phyloP scores from a whole-genome alignment of 2,797 vertebrate genomes.

The Spinibarbus caldwelli region DNA sequence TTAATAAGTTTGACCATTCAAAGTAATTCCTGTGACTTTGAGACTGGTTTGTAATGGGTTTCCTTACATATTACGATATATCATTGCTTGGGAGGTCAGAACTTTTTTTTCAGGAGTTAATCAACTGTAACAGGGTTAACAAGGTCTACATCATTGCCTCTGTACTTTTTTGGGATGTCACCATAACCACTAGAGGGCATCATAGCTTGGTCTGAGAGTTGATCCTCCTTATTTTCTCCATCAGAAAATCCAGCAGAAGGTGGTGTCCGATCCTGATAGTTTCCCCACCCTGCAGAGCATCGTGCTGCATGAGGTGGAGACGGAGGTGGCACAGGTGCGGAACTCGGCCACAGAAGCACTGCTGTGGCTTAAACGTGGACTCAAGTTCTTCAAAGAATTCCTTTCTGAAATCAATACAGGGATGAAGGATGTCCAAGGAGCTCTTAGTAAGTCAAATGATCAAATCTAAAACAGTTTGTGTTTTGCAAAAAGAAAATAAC shows the following conservation, averaged over 20 bases:
- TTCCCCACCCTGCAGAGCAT: slow-evolving; percentile 96
- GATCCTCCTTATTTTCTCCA: neutral
- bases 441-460: slow-evolving; percentile 86
- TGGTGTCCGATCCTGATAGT: slow-evolving; percentile 85
- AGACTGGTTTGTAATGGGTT: neutral
- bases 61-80: neutral
- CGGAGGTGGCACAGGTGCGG: slow-evolving; percentile 84
- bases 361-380: slow-evolving; percentile 94
- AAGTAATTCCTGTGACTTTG: neutral
- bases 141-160: too few species aligned
- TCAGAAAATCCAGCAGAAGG: slow-evolving; percentile 97
- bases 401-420: slow-evolving; percentile 89
- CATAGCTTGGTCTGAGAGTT: neutral
- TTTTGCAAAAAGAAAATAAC: neutral
- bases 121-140: neutral
- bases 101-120: neutral
- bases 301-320: slow-evolving; percentile 88
- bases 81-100: neutral
- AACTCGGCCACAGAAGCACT: slow-evolving; percentile 97
- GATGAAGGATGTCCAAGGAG: slow-evolving; percentile 88
- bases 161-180: neutral
- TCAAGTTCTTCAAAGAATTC: slow-evolving; percentile 97
- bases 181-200: slow-evolving; percentile 24
- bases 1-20: neutral
- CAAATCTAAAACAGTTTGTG: neutral